Base-by-base conservation (phyloP, 2,113 vertebrate species). In the Indicator indicator region DNA sequence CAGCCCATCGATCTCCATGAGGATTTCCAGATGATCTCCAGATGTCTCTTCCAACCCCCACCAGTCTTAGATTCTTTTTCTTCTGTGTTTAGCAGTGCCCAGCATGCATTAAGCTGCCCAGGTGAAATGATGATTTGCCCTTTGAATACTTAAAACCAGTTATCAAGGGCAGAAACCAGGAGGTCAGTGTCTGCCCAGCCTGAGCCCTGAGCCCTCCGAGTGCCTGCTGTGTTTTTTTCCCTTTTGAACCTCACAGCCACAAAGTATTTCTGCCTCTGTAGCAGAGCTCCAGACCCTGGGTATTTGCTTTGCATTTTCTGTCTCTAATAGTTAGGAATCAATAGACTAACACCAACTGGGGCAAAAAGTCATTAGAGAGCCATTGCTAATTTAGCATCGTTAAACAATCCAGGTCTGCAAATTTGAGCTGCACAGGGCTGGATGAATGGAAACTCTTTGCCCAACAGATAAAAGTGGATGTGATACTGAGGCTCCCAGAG, bases 361-460 rank as follows among this genome's bases (percentile, higher is more conserved):
- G 58, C 65, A 86, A 94, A 91, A 94, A 82, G 88, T 90, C 44
- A 7, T 93, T 84, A 90, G 67, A 54, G 30, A 88, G 65, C 80
- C 3, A 1, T 63, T 94, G 88, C 80, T 94, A 88, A 90, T 93
- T 94, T 58, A 90, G 54, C 48, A 27, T 78, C 67, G 20, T 90
- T 83, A 83, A 95, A 86, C 70, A 88, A 72, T 90, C 75, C 9
- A 20, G 91, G 88, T 62, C 86, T 21, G 33, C 83, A 69, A 75
- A 93, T 90, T 64, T 86, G 77, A 92, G 65, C 90, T 75, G 75
- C 55, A 42, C 84, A 89, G 88, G 83, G 30, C 55, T 90, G 67
- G 62, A 14, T 93, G 90, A 88, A 72, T 86, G 44, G 87, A 95
- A 89, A 94, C 80, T 44, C 65, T 95, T 93, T 92, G 83, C 95